Evolutionary conservation across 2,113 vertebrate genomes (phyloP).

Genomic region (Anoura caudifer): DNA sequence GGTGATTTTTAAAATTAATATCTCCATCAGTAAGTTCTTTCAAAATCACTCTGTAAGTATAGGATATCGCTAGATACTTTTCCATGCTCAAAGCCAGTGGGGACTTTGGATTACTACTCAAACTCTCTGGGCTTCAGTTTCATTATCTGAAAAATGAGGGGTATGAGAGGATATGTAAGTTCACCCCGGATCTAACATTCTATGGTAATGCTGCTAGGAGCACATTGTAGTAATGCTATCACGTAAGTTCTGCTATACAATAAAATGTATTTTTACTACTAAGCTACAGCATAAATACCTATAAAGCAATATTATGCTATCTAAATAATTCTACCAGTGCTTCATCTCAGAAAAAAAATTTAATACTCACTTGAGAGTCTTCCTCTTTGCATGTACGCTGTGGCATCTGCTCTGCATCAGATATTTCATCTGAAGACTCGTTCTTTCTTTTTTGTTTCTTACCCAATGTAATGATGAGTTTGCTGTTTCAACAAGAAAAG

Average conservation of each 20-base stretch:
- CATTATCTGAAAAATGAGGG: constrained; percentile 45
- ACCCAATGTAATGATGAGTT: constrained; percentile 97
- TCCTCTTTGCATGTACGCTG: constrained; percentile 87
- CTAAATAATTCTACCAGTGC: constrained; percentile 52
- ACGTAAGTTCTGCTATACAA: not conserved
- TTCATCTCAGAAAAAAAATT: not conserved
- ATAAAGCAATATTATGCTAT: constrained; percentile 42
- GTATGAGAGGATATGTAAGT: not conserved
- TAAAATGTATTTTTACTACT: constrained; percentile 30
- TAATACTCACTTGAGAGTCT: constrained; percentile 87
- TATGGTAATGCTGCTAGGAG: not conserved
- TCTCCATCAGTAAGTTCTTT: constrained; percentile 20
- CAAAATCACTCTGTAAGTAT: constrained; percentile 19
- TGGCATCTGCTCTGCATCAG: constrained; percentile 89
- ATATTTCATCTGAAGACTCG: constrained; percentile 93
- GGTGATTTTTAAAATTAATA: constrained; percentile 42
- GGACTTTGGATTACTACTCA: constrained; percentile 33
- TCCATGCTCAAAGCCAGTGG: constrained; percentile 36
- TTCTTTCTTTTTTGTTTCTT: constrained; percentile 98
- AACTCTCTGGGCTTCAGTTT: constrained; percentile 40
- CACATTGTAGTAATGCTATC: constrained; percentile 9
- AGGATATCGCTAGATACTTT: not conserved
- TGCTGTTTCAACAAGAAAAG: constrained; percentile 82
- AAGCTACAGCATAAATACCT: constrained; percentile 8
- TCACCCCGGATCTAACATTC: constrained; percentile 50